Base-by-base conservation (phyloP, 2,113 vertebrate species). In the Daubentonia madagascariensis region DNA sequence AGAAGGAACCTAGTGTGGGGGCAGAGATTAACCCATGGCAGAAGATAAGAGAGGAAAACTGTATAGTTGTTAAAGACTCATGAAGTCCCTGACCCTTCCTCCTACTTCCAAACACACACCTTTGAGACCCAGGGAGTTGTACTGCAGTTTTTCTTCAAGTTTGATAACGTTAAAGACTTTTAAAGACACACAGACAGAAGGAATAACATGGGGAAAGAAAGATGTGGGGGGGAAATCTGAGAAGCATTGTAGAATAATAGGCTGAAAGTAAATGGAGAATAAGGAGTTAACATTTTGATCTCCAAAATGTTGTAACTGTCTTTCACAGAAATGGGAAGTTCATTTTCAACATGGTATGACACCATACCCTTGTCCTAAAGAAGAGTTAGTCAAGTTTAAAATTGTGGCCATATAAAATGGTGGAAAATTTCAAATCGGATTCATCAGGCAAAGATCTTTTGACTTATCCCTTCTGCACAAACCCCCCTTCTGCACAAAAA, bases 401-500 rank as follows among this genome's bases (percentile, higher is more conserved):
- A 59, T 52, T 48, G 23, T 50, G 22, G 17, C 70, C 23, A 30
- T 65, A 17, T 35, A 28, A 73, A 81, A 91, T 68, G 50, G 8
- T 40, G 54, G 40, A 13, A 40, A 61, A 68, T 91, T 68, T 96
- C 75, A 76, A 93, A 85, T 83, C 23, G 9, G 61, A 45, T 54
- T 5, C 35, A 57, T 86, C 30, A 86, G 80, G 52, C 40, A 91
- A 78, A 93, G 57, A 37, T 73, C n/a, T 63, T 73, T 52, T 95
- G 50, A 86, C 54, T 75, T 93, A n/a, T 73, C n/a, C 73, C 76
- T 80, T 78, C 76, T 80, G 37, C n/a, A n/a, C n/a, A 30, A 68
- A 48, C 10, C 3, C 23, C 14, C 5, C 7, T 9, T 9, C 8
- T 7, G 14, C 2, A 22, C 3, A 0, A 10, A 65, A 57, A 37